Evolutionary conservation across 2,888 invertebrate genomes (phyloP), one percentile per base, ranked within the genome.

Genomic region (Muschampia plurimacula): DNA sequence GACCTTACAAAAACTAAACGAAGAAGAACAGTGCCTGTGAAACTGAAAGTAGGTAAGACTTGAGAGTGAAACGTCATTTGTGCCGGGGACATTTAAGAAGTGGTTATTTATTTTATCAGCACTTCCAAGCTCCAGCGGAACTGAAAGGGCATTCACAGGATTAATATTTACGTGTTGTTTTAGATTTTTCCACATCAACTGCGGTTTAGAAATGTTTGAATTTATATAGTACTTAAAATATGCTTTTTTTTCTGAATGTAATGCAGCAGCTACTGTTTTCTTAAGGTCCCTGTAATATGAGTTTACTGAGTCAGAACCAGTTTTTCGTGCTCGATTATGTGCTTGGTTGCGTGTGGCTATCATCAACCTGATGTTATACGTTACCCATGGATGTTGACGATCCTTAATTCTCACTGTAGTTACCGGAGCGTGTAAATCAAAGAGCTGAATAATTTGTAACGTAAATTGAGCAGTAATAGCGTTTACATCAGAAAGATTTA

Each of bases 161-260:
- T 49, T 32, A 96, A 67, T 1, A 41, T 8, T 28, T 2, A 67
- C 15, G 9, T 49, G 49, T n/a, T 36, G 32, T 9, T 52, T 66
- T 13, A 66, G 13, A 36, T 66, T 13, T 36, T 66, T 66, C 66
- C 66, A 66, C 66, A 66, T 66, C 0, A 52, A 2, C 41, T 10
- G 36, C 0, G 66, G 66, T 9, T 66, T 49, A 15, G 10, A 9
- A 0, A 52, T 32, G 9, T 22, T 57, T 52, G 49, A 32, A 13
- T 5, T 52, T n/a, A 66, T 32, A 52, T 52, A 66, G 10, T 22
- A 66, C 0, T 49, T 52, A 52, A 66, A 66, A n/a, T 52, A 66
- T 1, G 66, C 66, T n/a, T 8, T 41, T 39, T 62, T 62, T 15
- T 62, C 62, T 1, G 62, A n/a, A 9, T 62, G n/a, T 2, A 65